A percentile compares a stretch with the other conserved stretches of the same genome.
Evolutionary conservation across 2,888 invertebrate genomes (phyloP).

Genomic region (Eristalis intricaria): DNA sequence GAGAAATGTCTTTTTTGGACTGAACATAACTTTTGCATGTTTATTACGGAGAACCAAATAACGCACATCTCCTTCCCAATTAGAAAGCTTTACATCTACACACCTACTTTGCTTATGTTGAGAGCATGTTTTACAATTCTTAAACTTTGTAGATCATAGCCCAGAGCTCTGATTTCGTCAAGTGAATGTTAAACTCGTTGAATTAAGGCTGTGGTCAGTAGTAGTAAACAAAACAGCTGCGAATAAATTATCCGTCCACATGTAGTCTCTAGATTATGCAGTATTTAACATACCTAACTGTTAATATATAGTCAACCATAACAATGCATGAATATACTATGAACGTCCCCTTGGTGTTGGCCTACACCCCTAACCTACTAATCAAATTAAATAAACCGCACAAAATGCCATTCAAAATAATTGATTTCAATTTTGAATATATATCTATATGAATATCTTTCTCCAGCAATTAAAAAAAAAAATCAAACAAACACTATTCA

Average conservation of each 20-base stretch:
- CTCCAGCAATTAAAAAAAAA: slow-evolving; percentile 65
- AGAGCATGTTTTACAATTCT: background rate
- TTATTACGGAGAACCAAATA: background rate
- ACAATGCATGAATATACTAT: background rate
- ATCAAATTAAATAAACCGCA: slow-evolving; percentile 4
- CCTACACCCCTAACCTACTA: slow-evolving; percentile 15
- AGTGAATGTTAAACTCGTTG: too few species aligned
- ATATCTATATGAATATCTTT: slow-evolving; percentile 53
- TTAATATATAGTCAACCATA: background rate
- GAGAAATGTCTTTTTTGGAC: too few species aligned
- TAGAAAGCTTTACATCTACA: background rate
- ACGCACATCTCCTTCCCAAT: background rate
- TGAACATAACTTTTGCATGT: background rate
- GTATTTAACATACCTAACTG: background rate
- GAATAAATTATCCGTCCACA: background rate
- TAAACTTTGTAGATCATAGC: background rate
- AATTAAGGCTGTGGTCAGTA: background rate
- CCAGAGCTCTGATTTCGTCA: background rate
- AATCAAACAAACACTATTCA: slow-evolving; percentile 47
- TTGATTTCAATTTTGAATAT: slow-evolving; percentile 63
- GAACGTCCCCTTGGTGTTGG: background rate
- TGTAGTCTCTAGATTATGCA: background rate
- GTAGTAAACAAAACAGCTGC: background rate
- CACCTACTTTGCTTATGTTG: too few species aligned
- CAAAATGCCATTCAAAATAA: slow-evolving; percentile 56